Evolutionary conservation across 2,888 invertebrate genomes (phyloP).

Genomic region (Chalcosyrphus nemorum): DNA sequence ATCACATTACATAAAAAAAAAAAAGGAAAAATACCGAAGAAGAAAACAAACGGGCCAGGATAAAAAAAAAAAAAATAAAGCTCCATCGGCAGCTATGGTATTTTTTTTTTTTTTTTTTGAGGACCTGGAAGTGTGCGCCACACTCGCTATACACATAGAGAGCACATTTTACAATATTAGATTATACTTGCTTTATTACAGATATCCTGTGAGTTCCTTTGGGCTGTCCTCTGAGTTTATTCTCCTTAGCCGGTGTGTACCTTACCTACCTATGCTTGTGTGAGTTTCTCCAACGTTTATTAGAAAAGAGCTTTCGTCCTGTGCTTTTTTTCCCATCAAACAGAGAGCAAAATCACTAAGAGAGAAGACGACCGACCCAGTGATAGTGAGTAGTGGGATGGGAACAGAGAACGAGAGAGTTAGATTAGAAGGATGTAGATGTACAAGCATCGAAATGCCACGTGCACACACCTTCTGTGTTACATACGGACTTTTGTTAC

Average conservation of each 20-base stretch:
- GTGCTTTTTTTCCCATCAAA: constrained; percentile 24
- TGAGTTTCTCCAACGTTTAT: background rate
- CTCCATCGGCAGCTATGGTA: constrained; percentile 39
- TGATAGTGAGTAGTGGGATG: background rate
- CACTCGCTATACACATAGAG: background rate
- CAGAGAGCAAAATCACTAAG: background rate
- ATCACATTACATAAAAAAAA: constrained; percentile 55
- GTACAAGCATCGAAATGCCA: constrained; percentile 13
- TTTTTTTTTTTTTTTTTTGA: too few relatives aligned
- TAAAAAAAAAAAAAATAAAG: constrained; percentile 14
- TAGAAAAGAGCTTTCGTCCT: constrained; percentile 24
- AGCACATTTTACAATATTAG: constrained; percentile 23
- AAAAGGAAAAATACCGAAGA: constrained; percentile 56
- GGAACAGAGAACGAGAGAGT: background rate
- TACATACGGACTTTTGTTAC: constrained; percentile 11
- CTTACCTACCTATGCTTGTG: background rate
- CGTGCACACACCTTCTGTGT: constrained; percentile 33
- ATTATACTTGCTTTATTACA: constrained; percentile 41
- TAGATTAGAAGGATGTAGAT: background rate
- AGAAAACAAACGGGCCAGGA: constrained; percentile 69
- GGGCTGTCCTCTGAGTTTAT: constrained; percentile 15
- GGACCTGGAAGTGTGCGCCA: constrained; percentile 11
- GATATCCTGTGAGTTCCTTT: constrained; percentile 25
- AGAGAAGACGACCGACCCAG: background rate
- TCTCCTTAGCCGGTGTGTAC: constrained; percentile 19